Base-by-base conservation (phyloP, 2,797 vertebrate genomes). In the Peromyscus nudipes region DNA sequence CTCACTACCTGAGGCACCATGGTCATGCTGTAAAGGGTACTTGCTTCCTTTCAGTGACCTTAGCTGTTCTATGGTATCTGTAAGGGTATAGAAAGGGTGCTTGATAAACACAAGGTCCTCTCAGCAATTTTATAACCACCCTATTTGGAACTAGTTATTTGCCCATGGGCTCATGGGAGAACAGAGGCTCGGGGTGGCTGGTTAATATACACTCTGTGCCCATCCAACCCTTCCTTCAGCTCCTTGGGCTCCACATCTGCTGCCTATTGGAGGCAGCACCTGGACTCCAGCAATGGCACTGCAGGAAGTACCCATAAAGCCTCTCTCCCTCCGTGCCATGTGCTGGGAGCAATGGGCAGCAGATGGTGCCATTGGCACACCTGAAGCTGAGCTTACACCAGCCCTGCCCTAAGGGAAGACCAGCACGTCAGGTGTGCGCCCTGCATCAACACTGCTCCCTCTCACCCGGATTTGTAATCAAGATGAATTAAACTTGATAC, bases 401-500 rank as follows among this genome's bases (percentile, higher is more conserved):
- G 89, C 27, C 80, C 85, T 8, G 27, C 64, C 60, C 49, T 57
- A 10, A 37, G 29, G 29, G 16, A 84, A 77, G 94, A 88, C 11
- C n/a, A 92, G 29, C 34, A 49, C 6, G 46, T 52, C 37, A 79
- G 64, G 49, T 25, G 23, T 43, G 80, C 2, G 23, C 3, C 4
- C 14, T 52, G 25, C 16, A 5, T n/a, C n/a, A 13, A 37, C 3
- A 11, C n/a, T 9, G 43, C 19, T 91, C 84, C 84, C 46, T 82
- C 43, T 67, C 79, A 92, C 91, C 77, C 43, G 60, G 73, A 93
- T 77, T 46, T 89, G 49, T n/a, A 91, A 92, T 77, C n/a, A 81
- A 73, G 29, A 76, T 25, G 52, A 84, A 77, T 27, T 57, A 76
- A 94, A 81, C 43, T 91, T 73, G 71, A 90, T 64, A 49, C 76